Evolutionary conservation across 2,797 vertebrate species (phyloP).

Genomic region (Siniperca scherzeri): DNA sequence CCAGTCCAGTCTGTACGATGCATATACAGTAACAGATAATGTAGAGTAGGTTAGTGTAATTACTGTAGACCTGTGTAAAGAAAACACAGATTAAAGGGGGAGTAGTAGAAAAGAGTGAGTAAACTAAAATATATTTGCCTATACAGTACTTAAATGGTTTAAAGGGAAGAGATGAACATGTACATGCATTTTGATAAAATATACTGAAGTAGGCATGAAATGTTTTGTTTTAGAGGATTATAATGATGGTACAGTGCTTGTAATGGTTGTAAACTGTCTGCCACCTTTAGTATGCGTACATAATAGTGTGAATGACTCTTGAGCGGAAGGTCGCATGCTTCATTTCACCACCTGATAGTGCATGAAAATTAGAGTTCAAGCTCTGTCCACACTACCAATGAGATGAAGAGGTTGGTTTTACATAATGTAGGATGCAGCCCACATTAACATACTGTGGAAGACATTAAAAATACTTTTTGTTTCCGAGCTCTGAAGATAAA

Average conservation of each 20-base stretch:
- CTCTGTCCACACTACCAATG: constrained; percentile 1
- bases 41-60: neutral
- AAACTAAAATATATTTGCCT: neutral
- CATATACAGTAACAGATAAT: neutral
- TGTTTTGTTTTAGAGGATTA: neutral
- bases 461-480: too few species aligned
- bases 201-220: neutral
- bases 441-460: neutral
- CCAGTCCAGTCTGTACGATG: neutral
- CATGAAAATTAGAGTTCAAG: constrained; percentile 33
- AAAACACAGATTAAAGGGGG: neutral
- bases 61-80: neutral
- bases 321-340: constrained; percentile 39
- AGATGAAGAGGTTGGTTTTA: constrained; percentile 43
- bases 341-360: constrained; percentile 47
- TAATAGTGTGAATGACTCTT: constrained; percentile 30
- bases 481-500: too few species aligned
- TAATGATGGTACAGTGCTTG: neutral
- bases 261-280: neutral
- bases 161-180: neutral
- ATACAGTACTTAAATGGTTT: neutral
- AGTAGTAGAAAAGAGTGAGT: neutral
- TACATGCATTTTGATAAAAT: neutral
- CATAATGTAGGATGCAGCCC: constrained; percentile 30
- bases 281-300: constrained; percentile 36